A percentile compares a stretch with the other conserved stretches of the same genome.
Evolutionary conservation across 2,113 vertebrate genomes (phyloP).

Genomic region (Salvator merianae): DNA sequence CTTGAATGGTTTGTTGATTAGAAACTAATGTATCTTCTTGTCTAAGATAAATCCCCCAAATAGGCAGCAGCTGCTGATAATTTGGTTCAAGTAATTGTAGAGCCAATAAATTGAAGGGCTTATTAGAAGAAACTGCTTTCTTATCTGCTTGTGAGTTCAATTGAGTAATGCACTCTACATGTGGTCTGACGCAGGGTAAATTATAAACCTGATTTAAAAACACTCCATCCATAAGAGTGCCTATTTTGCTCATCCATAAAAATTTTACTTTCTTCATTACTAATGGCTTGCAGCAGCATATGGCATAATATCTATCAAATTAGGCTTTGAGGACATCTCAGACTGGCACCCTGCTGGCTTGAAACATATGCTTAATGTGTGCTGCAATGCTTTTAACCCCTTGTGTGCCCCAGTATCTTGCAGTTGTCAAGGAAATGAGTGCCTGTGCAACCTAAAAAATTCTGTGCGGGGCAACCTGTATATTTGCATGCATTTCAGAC

Average conservation of each 20-base stretch:
- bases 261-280: conserved; percentile 86
- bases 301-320: conserved; percentile 88
- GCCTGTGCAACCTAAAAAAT: conserved; percentile 38
- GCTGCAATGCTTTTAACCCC: conserved; percentile 79
- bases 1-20: conserved; percentile 87
- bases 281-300: conserved; percentile 79
- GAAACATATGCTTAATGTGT: conserved; percentile 82
- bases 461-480: conserved; percentile 10
- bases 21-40: conserved; percentile 83
- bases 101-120: conserved; percentile 88
- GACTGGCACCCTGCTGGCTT: conserved; percentile 82
- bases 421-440: conserved; percentile 32
- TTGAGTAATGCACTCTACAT: conserved; percentile 86
- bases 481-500: conserved; percentile 10
- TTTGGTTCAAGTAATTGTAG: conserved; percentile 88
- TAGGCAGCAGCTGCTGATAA: conserved; percentile 87
- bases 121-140: conserved; percentile 86
- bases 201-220: conserved; percentile 90
- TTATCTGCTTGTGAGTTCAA: conserved; percentile 84
- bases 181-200: conserved; percentile 86
- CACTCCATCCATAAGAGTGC: conserved; percentile 86
- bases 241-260: conserved; percentile 87
- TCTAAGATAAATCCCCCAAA: conserved; percentile 82
- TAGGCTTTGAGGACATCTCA: conserved; percentile 86
- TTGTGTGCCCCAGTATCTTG: conserved; percentile 55